Conservation (phyloP, 2,888 invertebrate genomes). For the Idaea biselata region DNA sequence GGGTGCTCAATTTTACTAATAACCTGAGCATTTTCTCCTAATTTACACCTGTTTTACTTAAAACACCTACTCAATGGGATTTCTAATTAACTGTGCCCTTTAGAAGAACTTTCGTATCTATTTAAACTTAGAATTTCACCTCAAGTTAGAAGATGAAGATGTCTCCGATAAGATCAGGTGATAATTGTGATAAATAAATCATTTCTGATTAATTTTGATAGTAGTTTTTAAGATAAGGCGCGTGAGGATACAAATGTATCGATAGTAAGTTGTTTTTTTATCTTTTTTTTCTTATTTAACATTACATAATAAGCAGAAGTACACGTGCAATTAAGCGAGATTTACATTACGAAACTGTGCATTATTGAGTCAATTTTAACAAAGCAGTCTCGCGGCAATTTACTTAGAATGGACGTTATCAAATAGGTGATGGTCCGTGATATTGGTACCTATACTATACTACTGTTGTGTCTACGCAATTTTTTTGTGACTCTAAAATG, state of each 20-base stretch:
- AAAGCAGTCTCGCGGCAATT: too few species aligned
- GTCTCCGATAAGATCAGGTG: conserved; percentile 24
- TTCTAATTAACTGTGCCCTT: background rate
- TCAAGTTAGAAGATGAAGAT: conserved; percentile 17
- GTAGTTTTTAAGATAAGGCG: conserved; percentile 28
- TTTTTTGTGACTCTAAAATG: too few species aligned
- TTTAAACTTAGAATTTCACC: conserved; percentile 8
- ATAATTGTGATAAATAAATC: conserved; percentile 21
- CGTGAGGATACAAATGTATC: conserved; percentile 26
- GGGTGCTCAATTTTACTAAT: conserved; percentile 42
- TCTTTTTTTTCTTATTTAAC: background rate
- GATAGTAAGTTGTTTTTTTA: conserved; percentile 12
- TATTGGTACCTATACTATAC: too few species aligned
- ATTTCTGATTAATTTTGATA: conserved; percentile 33
- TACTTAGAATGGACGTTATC: too few species aligned
- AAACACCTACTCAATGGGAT: background rate
- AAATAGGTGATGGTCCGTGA: too few species aligned
- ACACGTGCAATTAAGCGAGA: too few species aligned
- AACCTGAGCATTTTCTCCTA: conserved; percentile 44
- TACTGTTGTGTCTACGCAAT: too few species aligned
- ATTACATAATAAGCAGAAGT: too few species aligned
- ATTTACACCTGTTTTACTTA: conserved; percentile 6
- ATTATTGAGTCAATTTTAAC: too few species aligned
- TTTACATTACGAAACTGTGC: too few species aligned
- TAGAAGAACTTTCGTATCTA: background rate